phyloP scores from a whole-genome alignment of 2,888 invertebrate genomes.

The Thera britannica region DNA sequence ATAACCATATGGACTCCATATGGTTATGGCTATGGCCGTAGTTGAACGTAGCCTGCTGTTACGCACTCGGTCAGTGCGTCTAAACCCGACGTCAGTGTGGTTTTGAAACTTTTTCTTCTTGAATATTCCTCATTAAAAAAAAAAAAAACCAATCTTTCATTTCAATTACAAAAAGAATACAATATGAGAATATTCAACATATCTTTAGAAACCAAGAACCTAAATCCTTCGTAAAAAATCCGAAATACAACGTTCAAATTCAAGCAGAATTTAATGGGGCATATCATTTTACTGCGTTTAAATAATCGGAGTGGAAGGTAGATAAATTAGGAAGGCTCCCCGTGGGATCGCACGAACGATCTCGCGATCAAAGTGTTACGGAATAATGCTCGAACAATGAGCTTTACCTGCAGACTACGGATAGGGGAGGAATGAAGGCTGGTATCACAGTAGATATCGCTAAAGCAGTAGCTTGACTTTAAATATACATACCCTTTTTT shows the following conservation, averaged over 20 bases:
- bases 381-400: constrained; percentile 45
- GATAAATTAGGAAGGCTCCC: constrained; percentile 64
- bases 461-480: too few relatives aligned
- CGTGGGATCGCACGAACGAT: constrained; percentile 51
- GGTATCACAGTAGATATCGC: neutral
- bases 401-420: constrained; percentile 31
- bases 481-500: too few relatives aligned
- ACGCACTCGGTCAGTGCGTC: too few relatives aligned
- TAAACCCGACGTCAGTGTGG: too few relatives aligned
- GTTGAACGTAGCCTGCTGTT: too few relatives aligned
- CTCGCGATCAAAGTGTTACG: constrained; percentile 55
- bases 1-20: too few relatives aligned
- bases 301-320: constrained; percentile 72
- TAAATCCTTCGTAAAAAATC: constrained; percentile 27
- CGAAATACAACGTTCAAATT: constrained; percentile 55
- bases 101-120: too few relatives aligned
- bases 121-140: too few relatives aligned
- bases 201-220: constrained; percentile 3
- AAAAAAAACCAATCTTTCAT: too few relatives aligned
- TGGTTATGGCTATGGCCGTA: too few relatives aligned
- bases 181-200: neutral
- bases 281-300: constrained; percentile 72
- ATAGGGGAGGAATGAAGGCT: constrained; percentile 1
- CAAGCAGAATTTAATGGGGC: constrained; percentile 71
- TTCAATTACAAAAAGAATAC: too few relatives aligned